Conservation (phyloP, 2,888 invertebrate genomes). For the Xylota sylvarum region DNA sequence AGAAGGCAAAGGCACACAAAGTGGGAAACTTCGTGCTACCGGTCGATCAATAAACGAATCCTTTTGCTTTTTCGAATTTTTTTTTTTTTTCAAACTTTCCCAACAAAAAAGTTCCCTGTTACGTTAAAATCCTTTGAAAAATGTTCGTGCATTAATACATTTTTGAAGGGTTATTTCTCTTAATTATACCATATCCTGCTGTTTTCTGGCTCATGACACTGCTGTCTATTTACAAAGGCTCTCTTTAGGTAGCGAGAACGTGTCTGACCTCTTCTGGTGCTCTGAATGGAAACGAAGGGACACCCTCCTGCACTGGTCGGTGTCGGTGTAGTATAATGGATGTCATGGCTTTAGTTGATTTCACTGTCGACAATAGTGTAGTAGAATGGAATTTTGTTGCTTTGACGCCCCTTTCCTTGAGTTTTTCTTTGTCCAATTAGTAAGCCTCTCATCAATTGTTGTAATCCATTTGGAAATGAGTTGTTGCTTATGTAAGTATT, state of each 20-base stretch:
- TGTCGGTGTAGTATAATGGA: constrained; percentile 32
- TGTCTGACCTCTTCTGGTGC: constrained; percentile 42
- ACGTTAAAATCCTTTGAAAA: constrained; percentile 48
- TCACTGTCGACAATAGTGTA: constrained; percentile 34
- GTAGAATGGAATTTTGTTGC: constrained; percentile 40
- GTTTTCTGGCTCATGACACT: constrained; percentile 53
- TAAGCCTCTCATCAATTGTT: constrained; percentile 66
- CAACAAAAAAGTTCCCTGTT: constrained; percentile 24
- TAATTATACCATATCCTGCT: constrained; percentile 63
- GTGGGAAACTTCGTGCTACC: constrained; percentile 29
- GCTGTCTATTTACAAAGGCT: constrained; percentile 48
- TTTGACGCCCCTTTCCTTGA: constrained; percentile 35
- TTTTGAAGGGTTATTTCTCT: constrained; percentile 72
- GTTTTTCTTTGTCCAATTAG: constrained; percentile 63
- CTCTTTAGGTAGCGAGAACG: constrained; percentile 20
- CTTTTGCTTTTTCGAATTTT: background rate
- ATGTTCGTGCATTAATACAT: constrained; percentile 56
- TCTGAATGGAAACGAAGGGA: constrained; percentile 1
- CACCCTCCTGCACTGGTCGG: constrained; percentile 15
- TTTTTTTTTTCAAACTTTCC: constrained; percentile 26
- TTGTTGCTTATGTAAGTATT: constrained; percentile 46
- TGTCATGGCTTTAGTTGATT: constrained; percentile 46
- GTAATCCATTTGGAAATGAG: constrained; percentile 65
- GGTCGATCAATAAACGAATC: constrained; percentile 48
- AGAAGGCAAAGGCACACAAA: constrained; percentile 28